Conservation (phyloP, 2,113 vertebrate genomes). For the Siniperca chuatsi region DNA sequence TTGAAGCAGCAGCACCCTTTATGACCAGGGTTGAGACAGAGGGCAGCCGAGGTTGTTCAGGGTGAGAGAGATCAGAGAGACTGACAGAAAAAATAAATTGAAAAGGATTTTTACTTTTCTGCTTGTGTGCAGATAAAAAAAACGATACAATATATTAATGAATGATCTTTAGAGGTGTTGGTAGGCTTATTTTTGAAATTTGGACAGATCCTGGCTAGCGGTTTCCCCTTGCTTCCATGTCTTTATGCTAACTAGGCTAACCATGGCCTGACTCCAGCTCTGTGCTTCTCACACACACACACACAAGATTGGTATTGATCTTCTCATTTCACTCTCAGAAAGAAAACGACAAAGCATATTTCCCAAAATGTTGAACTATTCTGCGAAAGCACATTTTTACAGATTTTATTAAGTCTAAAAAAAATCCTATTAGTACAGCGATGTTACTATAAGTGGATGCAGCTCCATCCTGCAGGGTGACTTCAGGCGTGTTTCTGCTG, state of each 20-base stretch:
- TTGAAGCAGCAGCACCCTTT: conserved; percentile 59
- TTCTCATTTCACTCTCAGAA: background rate
- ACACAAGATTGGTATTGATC: background rate
- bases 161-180: background rate
- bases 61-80: conserved; percentile 43
- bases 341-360: background rate
- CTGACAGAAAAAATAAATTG: background rate
- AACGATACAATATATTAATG: background rate
- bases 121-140: background rate
- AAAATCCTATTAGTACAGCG: background rate
- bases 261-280: background rate
- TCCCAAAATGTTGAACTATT: background rate
- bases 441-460: background rate
- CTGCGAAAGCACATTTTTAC: conserved; percentile 22
- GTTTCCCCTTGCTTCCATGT: background rate
- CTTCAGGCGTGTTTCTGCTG: conserved; percentile 38
- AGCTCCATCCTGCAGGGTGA: background rate
- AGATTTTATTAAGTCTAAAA: background rate
- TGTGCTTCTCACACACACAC: background rate
- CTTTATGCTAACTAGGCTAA: background rate
- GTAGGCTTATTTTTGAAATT: background rate
- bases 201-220: background rate
- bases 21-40: conserved; percentile 30
- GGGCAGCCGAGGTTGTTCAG: conserved; percentile 31
- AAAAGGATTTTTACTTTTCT: background rate